These are phyloP conservation scores for Triplophysa yarkandensis DNA, from an alignment of 2,797 vertebrate species.

Conservation along the genomic window DNA sequence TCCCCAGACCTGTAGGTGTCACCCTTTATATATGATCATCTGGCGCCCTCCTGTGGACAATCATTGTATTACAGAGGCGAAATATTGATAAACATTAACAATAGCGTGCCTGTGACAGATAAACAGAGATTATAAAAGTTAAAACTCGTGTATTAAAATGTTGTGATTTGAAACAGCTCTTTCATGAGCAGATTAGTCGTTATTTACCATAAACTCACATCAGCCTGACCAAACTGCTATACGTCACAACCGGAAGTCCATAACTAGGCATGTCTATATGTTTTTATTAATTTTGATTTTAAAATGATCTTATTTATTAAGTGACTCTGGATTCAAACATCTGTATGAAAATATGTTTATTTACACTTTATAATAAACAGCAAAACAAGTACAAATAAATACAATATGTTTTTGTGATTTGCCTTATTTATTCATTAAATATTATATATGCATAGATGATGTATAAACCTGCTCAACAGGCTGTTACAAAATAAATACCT, in stretches of 20 bases:
- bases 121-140: too few relatives aligned
- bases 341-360: background rate
- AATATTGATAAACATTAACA: background rate
- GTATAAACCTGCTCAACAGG: constrained; percentile 18
- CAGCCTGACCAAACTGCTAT: too few relatives aligned
- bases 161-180: too few relatives aligned
- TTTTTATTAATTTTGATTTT: too few relatives aligned
- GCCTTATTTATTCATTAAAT: background rate
- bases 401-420: background rate
- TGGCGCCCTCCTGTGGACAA: constrained; percentile 10
- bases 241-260: too few relatives aligned
- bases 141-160: too few relatives aligned
- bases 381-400: background rate
- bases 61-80: background rate
- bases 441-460: background rate
- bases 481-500: background rate
- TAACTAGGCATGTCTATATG: too few relatives aligned
- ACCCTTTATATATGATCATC: constrained; percentile 2
- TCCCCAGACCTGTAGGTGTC: too few relatives aligned
- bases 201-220: too few relatives aligned
- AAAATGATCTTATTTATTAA: background rate
- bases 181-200: too few relatives aligned
- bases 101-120: too few relatives aligned
- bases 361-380: background rate
- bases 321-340: background rate